Base-by-base conservation (phyloP, 2,797 vertebrate species). In the Rhincodon typus region DNA sequence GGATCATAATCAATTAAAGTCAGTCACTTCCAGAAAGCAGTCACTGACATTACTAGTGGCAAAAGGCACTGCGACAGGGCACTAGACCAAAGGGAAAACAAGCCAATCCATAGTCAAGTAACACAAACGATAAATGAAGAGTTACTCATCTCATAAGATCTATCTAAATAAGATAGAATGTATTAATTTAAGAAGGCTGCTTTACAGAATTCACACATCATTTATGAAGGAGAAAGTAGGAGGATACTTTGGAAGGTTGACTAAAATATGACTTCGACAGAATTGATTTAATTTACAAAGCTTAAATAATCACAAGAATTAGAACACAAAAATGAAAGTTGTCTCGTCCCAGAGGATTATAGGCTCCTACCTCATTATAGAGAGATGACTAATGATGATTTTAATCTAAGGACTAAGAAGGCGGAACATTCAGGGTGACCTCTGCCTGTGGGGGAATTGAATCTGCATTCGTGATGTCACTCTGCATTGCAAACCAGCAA, bases 1-100 rank as follows among this genome's bases (percentile, higher is more conserved):
- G 96, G 96, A 97, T 96, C 96, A 96, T 96, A 97, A 97, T 72
- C 70, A 34, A 57, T 77, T 95, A 95, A 95, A 74, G 77, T 95
- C 94, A 5, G 17, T 74, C 38, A 95, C 13, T 38, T n/a, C 38
- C 66, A 38, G 53, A 70, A 77, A 95, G 50, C 69, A 77, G 27
- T 46, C 94, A 74, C 94, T 69, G 53, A 15, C 53, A 15, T 25
- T n/a, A 27, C 46, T 15, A 77, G 94, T 53, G 34, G 94, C 17
- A 17, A 77, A 50, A 95, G 27, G 17, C 30, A 34, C 19, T 46
- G 67, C 25, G 0, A 53, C 4, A 67, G 70, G 74, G 72, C 13
- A 50, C 25, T 70, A 57, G 72, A 34, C 42, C 15, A 95, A 95
- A 53, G 13, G 70, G 34, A 27, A 95, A 77, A 77, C 53, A 77